A percentile compares a stretch with the other conserved stretches of the same genome.
phyloP scores from a whole-genome alignment of 2,888 invertebrate genomes.

The Tryphoninae sp. region DNA sequence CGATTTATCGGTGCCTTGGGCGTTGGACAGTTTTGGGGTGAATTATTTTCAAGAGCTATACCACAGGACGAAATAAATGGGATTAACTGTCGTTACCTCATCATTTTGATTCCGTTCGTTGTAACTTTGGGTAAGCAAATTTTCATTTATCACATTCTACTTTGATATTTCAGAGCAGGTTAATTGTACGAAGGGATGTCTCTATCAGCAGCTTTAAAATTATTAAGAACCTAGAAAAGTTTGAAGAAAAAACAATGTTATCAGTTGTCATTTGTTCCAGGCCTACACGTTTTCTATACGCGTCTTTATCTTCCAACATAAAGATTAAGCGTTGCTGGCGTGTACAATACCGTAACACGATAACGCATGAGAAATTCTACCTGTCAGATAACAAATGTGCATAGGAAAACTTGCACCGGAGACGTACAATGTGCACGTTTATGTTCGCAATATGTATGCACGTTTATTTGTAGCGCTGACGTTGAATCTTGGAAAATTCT shows the following conservation, averaged over 20 bases:
- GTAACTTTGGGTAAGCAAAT: conserved; percentile 86
- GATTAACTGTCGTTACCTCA: conserved; percentile 87
- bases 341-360: conserved; percentile 1
- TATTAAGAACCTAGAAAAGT: conserved; percentile 1
- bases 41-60: conserved; percentile 88
- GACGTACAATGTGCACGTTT: neutral
- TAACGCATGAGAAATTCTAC: conserved; percentile 12
- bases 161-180: too few relatives aligned
- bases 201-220: neutral
- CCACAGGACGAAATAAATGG: conserved; percentile 89
- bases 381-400: conserved; percentile 10
- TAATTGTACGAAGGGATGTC: too few relatives aligned
- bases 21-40: conserved; percentile 91
- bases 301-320: conserved; percentile 5
- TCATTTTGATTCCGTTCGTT: conserved; percentile 88
- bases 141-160: neutral
- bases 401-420: neutral
- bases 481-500: neutral
- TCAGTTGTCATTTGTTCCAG: neutral
- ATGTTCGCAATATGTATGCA: neutral
- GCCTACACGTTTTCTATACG: neutral
- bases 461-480: neutral
- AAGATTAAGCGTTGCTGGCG: neutral
- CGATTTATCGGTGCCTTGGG: conserved; percentile 90
- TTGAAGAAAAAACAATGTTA: neutral